Evolutionary conservation across 2,888 invertebrate species (phyloP), one percentile per base, ranked within the genome.

Genomic region (Eupsilia transversa): DNA sequence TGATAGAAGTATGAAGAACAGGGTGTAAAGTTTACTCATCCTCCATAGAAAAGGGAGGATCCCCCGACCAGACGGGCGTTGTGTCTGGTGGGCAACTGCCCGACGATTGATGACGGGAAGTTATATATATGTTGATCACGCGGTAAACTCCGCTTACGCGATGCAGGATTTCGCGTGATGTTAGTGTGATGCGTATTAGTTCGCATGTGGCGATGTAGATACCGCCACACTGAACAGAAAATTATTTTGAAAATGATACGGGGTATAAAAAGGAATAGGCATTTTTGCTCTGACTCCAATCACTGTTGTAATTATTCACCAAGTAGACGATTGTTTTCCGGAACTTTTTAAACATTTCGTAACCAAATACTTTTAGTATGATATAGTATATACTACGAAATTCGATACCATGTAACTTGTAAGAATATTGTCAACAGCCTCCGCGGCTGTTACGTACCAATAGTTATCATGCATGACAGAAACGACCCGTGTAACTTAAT

Each of bases 391-490:
- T 63, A 27, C 7, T 20, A 71, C 14, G 72, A 54, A 71, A 71
- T 54, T 54, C n/a, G 20, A 71, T 71, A 71, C 3, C 7, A 52
- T 70, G 52, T 52, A 23, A 41, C 38, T 33, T 52, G 70, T 70
- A 14, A n/a, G 20, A 41, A n/a, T 41, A 71, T 54, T 71, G 52
- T 52, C 71, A n/a, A 41, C 3, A 41, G 52, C 38, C 23, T 49
- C 38, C 38, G n/a, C 27, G 23, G 49, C 27, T 49, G 35, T 46
- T 46, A 46, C 23, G 52, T 49, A 49, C 35, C 35, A 68, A 69
- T 49, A 49, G 69, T 68, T 68, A 49, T 68, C 27, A 49, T 23
- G 68, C 35, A 69, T 69, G 70, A 70, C 27, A 38, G 49, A 70
- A 27, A 30, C 46, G 46, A 38, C 4, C 6, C 27, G 20, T 9